Base-by-base conservation (phyloP, 2,113 vertebrate genomes). In the Tyto alba region DNA sequence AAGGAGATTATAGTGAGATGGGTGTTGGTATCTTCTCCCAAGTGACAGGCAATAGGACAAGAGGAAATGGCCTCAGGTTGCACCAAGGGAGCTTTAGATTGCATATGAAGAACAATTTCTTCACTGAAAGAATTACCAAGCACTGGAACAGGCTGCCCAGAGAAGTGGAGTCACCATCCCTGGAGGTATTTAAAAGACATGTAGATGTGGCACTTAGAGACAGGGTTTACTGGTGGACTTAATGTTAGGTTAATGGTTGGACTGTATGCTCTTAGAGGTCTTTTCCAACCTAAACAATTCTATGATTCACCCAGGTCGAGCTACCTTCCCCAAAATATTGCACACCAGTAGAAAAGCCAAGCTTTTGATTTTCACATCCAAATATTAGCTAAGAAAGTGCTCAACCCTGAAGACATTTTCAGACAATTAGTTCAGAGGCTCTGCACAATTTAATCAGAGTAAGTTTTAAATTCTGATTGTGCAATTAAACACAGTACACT, bases 401-500 rank as follows among this genome's bases (percentile, higher is more conserved):
- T 95, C 90, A 77, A 72, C 55, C 69, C 82, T 57, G 56, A 77
- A 93, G 59, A 89, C 16, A 38, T 83, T 92, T 94, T 77, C 82
- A 89, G 80, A 90, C 83, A 95, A 95, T 93, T 80, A 95, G 71
- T 92, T 94, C 64, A 75, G 59, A 96, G 47, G 73, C 79, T 90
- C 55, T 90, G 82, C 52, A 86, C 95, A 81, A 92, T 92, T 94
- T 95, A 94, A 97, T 96, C 89, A 81, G 89, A 93, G 85, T 73
- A 50, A 93, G 22, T 91, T 95, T 97, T 83, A 89, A 90, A 94
- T 55, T 93, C 73, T 63, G 81, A 90, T 94, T 82, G 43, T 97
- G 85, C 92, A 95, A 94, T 96, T 94, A 96, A 95, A 93, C 87
- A 95, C 79, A 63, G 82, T 48, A 89, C 36, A 94, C 53, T 90